phyloP scores from a whole-genome alignment of 2,113 vertebrate genomes.

The Lophura nycthemera region DNA sequence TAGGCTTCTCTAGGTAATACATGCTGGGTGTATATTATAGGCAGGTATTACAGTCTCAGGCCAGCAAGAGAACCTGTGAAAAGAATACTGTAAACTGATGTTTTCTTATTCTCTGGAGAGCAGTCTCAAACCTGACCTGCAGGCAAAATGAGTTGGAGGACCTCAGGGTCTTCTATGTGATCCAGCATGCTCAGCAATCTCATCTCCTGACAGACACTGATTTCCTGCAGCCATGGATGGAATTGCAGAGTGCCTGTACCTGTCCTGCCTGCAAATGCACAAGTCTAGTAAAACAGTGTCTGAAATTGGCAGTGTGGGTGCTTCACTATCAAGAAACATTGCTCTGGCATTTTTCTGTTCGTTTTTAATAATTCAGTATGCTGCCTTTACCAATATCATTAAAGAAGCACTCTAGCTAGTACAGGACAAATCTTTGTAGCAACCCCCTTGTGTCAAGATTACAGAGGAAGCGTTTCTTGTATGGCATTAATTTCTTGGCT shows the following conservation, averaged over 20 bases:
- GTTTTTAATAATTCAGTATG: neutral
- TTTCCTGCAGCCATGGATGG: neutral
- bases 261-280: constrained; percentile 11
- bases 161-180: neutral
- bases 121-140: neutral
- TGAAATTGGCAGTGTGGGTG: neutral
- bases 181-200: neutral
- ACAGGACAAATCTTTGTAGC: neutral
- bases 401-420: constrained; percentile 14
- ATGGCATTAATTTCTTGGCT: constrained; percentile 4
- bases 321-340: neutral
- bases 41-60: neutral
- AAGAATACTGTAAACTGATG: neutral
- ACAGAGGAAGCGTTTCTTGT: neutral
- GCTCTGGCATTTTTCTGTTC: neutral
- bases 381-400: neutral
- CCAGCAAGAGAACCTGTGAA: neutral
- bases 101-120: neutral
- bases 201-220: neutral
- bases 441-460: neutral
- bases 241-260: neutral
- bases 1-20: neutral
- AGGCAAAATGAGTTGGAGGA: neutral
- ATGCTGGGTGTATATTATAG: neutral
- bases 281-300: neutral